A percentile compares a stretch with the other conserved stretches of the same genome.
These are phyloP conservation scores for Carabus problematicus DNA, from an alignment of 2,888 invertebrate species.

Conservation along the genomic window DNA sequence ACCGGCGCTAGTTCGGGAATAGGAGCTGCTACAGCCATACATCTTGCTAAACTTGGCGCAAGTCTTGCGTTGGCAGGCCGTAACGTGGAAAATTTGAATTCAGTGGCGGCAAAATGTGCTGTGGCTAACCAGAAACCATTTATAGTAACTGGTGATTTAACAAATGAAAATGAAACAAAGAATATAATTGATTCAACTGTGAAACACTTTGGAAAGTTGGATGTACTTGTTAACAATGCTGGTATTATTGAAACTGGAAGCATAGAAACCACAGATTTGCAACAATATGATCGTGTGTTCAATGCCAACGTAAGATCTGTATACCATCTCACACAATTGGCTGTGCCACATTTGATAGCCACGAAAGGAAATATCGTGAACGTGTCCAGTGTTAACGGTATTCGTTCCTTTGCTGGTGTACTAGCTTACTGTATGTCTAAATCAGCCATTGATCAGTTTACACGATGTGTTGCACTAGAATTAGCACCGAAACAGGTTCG, in stretches of 20 bases:
- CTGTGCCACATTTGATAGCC: slow-evolving; percentile 84
- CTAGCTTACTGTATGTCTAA: slow-evolving; percentile 94
- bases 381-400: slow-evolving; percentile 92
- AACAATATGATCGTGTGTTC: slow-evolving; percentile 89
- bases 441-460: slow-evolving; percentile 93
- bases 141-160: slow-evolving; percentile 73
- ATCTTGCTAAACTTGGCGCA: slow-evolving; percentile 78
- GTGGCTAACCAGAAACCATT: slow-evolving; percentile 57
- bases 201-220: slow-evolving; percentile 76
- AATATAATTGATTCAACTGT: slow-evolving; percentile 76
- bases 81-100: slow-evolving; percentile 71
- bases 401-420: slow-evolving; percentile 88
- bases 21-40: slow-evolving; percentile 81
- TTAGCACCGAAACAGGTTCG: slow-evolving; percentile 82
- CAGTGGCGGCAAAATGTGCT: slow-evolving; percentile 67
- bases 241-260: slow-evolving; percentile 83
- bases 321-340: slow-evolving; percentile 83
- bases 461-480: slow-evolving; percentile 89
- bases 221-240: slow-evolving; percentile 90
- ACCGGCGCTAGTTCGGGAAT: slow-evolving; percentile 89
- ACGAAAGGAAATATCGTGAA: slow-evolving; percentile 93
- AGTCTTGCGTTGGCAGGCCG: slow-evolving; percentile 75
- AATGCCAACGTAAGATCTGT: slow-evolving; percentile 86
- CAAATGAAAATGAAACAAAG: slow-evolving; percentile 75
- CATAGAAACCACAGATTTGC: slow-evolving; percentile 84